A percentile compares a stretch with the other conserved stretches of the same genome.
Conservation (phyloP, 1,140 invertebrate genomes). For the Mesaphorura yosii region DNA sequence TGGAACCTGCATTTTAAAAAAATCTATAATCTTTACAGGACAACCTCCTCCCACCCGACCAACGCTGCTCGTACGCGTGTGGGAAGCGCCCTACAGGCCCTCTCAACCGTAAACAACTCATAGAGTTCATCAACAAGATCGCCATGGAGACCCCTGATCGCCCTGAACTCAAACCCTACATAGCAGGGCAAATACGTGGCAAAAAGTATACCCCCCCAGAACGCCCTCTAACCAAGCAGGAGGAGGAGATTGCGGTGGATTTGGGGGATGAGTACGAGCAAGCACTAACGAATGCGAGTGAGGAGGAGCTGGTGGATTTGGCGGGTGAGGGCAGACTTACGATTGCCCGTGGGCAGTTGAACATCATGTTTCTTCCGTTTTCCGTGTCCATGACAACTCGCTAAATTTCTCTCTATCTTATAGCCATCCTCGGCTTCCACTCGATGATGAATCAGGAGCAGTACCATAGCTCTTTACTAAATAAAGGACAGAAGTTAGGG, state of each 20-base stretch:
- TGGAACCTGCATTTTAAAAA: not conserved
- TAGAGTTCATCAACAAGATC: conserved; percentile 95
- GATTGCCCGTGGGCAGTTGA: no score
- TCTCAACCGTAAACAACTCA: conserved; percentile 86
- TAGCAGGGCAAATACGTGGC: conserved; percentile 75
- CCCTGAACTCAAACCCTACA: conserved; percentile 88
- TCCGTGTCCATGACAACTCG: not conserved
- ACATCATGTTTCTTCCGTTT: not conserved
- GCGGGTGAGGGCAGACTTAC: no score
- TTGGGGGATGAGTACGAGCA: conserved; percentile 91
- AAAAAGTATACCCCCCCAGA: conserved; percentile 86
- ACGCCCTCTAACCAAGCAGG: conserved; percentile 60
- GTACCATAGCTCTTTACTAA: conserved; percentile 88
- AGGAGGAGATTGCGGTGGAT: conserved; percentile 83
- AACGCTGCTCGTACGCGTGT: conserved; percentile 91
- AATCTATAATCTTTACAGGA: conserved; percentile 55
- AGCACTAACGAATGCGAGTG: conserved; percentile 76
- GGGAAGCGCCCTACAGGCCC: conserved; percentile 89
- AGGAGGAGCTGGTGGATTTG: conserved; percentile 98
- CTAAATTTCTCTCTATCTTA: conserved; percentile 31
- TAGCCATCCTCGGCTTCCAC: conserved; percentile 96
- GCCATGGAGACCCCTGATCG: conserved; percentile 93
- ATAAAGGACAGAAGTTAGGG: conserved; percentile 74
- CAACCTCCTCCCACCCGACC: conserved; percentile 85
- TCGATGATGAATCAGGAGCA: conserved; percentile 99